Evolutionary conservation across 2,888 invertebrate species (phyloP), one percentile per base, ranked within the genome.

Genomic region (Lycocerus yunnanus): DNA sequence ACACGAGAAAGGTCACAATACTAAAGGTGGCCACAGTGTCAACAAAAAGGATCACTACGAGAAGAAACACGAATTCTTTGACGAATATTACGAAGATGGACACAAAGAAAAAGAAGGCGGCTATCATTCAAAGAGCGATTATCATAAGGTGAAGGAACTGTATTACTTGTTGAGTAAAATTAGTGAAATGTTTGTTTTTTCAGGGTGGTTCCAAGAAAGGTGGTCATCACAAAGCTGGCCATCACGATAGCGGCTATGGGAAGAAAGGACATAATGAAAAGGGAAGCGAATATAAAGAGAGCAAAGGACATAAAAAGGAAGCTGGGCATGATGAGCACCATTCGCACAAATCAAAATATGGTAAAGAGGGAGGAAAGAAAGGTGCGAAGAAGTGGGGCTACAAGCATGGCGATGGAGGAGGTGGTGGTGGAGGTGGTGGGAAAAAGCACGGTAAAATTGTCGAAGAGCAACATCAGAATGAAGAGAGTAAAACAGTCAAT

Each of bases 21-120:
- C 93, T 0, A 92, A 93, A 84, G 93, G 94, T 1, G 92, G 91
- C 81, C 93, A 94, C 83, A 92, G 92, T 81, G 89, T 93, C 65
- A 92, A 92, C 84, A 93, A 93, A 82, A 93, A 93, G 82, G 93
- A 94, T 79, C 93, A 93, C 82, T 94, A 91, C 82, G 92, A 93
- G 82, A 93, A 93, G 84, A 92, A 92, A 75, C 91, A 92, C 27
- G 93, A 93, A 82, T 94, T 93, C 88, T 94, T 92, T 82, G 93
- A 94, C 82, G 93, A 93, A 84, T 91, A 91, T 73, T 91, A 93
- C 24, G 93, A 93, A 77, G 92, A 91, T 2, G 91, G 89, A 0
- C 92, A 91, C 20, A 88, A 89, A 65, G 92, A 92, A 80, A 92
- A 92, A 77, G 90, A 92, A 74, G 93, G 92, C 0, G 92, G 89